Evolutionary conservation across 2,797 vertebrate genomes (phyloP).

Genomic region (Coilia nasus): DNA sequence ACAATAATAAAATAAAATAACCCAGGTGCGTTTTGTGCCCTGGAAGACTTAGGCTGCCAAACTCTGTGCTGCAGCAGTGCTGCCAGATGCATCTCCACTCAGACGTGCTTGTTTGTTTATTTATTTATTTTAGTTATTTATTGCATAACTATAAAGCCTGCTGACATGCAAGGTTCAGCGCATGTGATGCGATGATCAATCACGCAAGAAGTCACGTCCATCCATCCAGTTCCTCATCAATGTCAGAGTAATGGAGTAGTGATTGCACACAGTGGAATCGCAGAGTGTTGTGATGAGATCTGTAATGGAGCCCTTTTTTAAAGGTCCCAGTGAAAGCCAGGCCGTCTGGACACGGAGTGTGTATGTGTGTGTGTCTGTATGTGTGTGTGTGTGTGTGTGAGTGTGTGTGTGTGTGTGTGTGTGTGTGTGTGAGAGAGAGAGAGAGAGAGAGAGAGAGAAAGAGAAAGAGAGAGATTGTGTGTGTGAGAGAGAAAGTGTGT

Average conservation of each 20-base stretch:
- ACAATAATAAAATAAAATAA: too few species aligned
- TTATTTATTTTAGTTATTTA: background rate
- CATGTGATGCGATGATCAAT: background rate
- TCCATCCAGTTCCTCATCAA: background rate
- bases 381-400: conserved; percentile 67
- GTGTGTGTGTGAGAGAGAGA: too few species aligned
- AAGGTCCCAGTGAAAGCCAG: background rate
- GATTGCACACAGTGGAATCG: background rate
- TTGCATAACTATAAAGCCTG: background rate
- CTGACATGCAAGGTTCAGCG: too few species aligned
- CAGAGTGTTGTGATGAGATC: background rate
- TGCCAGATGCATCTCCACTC: too few species aligned
- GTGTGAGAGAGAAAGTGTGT: background rate
- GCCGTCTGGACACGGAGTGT: conserved; percentile 51
- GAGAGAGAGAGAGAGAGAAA: too few species aligned
- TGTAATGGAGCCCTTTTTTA: background rate
- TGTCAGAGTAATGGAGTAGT: background rate
- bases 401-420: conserved; percentile 47
- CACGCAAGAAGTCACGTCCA: background rate
- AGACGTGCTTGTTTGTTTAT: background rate
- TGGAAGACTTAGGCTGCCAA: background rate
- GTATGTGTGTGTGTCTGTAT: conserved; percentile 72
- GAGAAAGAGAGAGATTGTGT: too few species aligned
- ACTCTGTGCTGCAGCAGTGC: background rate
- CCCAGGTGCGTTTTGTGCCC: background rate